Conservation (phyloP, 2,113 vertebrate genomes). For the Himantopus leucocephalus region DNA sequence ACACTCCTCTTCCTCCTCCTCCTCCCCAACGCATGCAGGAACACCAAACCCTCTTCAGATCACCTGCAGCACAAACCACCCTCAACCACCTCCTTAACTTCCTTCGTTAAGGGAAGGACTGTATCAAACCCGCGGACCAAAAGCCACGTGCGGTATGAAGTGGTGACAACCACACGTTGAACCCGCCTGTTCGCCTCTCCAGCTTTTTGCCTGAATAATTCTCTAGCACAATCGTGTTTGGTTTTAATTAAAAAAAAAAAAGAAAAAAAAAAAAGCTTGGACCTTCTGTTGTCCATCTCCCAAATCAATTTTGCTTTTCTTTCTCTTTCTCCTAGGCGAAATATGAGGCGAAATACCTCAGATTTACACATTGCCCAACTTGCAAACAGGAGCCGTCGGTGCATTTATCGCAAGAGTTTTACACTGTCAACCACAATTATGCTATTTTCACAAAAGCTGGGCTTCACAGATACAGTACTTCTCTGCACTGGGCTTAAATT, state of each 20-base stretch:
- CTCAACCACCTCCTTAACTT: not conserved
- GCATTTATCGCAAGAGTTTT: not conserved
- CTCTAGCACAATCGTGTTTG: not conserved
- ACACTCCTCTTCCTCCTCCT: not conserved
- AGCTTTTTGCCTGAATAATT: not conserved
- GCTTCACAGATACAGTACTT: not conserved
- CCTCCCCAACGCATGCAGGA: not conserved
- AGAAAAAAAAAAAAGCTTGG: no score
- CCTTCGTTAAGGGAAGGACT: not conserved
- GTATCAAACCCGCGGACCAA: not conserved
- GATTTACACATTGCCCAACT: not conserved
- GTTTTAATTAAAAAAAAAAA: not conserved
- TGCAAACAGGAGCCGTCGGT: not conserved
- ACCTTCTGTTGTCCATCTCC: not conserved
- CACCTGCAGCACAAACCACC: not conserved
- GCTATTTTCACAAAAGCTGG: not conserved
- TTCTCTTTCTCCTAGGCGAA: not conserved
- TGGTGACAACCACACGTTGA: not conserved
- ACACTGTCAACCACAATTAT: not conserved
- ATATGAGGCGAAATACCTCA: not conserved
- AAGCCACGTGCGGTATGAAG: not conserved
- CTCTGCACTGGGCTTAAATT: rapidly evolving
- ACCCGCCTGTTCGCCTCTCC: not conserved
- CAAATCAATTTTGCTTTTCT: not conserved
- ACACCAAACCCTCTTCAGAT: not conserved